These are phyloP conservation scores for Sarcophilus harrisii DNA, from an alignment of 2,797 vertebrate species.

Conservation along the genomic window DNA sequence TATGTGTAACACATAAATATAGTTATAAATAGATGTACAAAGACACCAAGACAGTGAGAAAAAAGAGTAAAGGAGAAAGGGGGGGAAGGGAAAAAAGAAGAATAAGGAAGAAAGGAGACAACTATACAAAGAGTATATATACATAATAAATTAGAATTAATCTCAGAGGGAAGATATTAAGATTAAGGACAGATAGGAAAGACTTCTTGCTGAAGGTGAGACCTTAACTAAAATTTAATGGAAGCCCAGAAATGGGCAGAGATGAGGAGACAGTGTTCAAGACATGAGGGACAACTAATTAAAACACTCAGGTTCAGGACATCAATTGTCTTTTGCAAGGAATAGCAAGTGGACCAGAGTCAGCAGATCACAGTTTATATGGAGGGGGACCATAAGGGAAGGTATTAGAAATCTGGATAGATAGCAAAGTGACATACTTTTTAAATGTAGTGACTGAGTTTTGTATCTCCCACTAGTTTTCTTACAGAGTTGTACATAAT, in stretches of 20 bases:
- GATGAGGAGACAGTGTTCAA: neutral
- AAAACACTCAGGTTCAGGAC: neutral
- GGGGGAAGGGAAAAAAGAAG: too few species aligned
- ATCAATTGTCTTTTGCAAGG: neutral
- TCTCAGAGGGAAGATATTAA: neutral
- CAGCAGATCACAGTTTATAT: neutral
- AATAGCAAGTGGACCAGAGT: neutral
- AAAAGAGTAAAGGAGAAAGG: too few species aligned
- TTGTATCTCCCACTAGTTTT: neutral
- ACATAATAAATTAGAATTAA: neutral
- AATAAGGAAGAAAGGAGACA: neutral
- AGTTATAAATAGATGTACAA: too few species aligned
- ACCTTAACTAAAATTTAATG: neutral
- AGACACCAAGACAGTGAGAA: too few species aligned
- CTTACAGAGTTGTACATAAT: slow-evolving; percentile 3
- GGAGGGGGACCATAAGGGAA: neutral
- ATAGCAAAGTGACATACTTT: neutral
- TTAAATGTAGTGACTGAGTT: neutral
- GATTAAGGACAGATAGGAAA: neutral
- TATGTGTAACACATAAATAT: too few species aligned
- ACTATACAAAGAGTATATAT: neutral
- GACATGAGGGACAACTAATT: neutral
- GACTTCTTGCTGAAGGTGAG: neutral
- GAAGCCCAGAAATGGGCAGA: neutral
- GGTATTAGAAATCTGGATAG: neutral